These are phyloP conservation scores for Timandra comae DNA, from an alignment of 2,888 invertebrate genomes.

Conservation along the genomic window DNA sequence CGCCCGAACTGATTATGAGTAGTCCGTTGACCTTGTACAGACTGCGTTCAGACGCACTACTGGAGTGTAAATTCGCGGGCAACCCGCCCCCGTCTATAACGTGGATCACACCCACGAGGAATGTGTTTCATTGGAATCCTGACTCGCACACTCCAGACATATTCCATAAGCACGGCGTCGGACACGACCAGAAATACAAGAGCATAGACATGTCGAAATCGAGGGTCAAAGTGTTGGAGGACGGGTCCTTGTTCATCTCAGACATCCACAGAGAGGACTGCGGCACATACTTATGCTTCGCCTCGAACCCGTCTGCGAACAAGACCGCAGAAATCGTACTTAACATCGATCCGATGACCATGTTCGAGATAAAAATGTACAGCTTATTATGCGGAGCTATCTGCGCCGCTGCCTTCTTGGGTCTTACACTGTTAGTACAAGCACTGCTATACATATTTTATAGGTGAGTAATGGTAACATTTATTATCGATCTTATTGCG, in stretches of 20 bases:
- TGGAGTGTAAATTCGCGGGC: conserved; percentile 86
- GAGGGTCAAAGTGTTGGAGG: conserved; percentile 81
- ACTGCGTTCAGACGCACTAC: conserved; percentile 80
- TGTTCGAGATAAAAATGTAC: conserved; percentile 88
- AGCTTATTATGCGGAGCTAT: conserved; percentile 89
- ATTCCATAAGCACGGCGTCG: conserved; percentile 80
- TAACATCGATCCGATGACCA: conserved; percentile 90
- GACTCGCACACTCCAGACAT: conserved; percentile 80
- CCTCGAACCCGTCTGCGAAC: conserved; percentile 89
- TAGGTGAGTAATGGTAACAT: conserved; percentile 74
- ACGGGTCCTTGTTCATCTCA: conserved; percentile 86
- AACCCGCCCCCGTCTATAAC: conserved; percentile 88
- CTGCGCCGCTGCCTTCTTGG: conserved; percentile 87
- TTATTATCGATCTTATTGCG: not conserved
- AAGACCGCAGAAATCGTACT: conserved; percentile 84
- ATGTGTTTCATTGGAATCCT: conserved; percentile 87
- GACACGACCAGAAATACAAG: conserved; percentile 74
- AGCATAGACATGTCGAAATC: conserved; percentile 66
- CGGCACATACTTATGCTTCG: conserved; percentile 90
- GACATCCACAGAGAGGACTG: conserved; percentile 86
- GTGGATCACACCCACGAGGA: conserved; percentile 88
- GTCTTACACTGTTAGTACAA: conserved; percentile 87
- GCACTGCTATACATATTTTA: conserved; percentile 82
- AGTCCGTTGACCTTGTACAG: conserved; percentile 80
- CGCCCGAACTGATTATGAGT: conserved; percentile 77